Percentiles rank a stretch among this genome's conserved stretches.
Evolutionary conservation across 2,113 vertebrate species (phyloP).

Genomic region (Hemichromis elongatus): DNA sequence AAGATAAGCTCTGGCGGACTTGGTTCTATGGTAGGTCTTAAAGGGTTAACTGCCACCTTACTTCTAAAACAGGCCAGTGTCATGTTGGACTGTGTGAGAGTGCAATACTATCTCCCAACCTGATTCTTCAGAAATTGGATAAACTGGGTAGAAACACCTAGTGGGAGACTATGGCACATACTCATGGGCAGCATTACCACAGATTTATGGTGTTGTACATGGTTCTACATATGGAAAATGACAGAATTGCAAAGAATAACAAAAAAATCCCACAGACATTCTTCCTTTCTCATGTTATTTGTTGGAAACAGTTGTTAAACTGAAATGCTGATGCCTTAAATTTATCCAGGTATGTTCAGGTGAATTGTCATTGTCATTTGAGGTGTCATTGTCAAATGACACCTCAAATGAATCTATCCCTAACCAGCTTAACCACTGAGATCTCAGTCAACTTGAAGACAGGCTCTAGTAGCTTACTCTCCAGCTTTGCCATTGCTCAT

Average conservation of each 20-base stretch:
- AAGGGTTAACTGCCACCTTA: not conserved
- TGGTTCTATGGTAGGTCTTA: too few species aligned
- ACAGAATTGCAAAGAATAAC: not conserved
- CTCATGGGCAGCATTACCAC: not conserved
- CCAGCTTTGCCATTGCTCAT: not conserved
- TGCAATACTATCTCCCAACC: not conserved
- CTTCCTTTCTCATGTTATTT: not conserved
- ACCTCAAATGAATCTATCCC: not conserved
- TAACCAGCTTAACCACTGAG: not conserved
- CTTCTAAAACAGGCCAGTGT: not conserved
- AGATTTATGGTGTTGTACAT: not conserved
- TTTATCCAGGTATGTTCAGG: not conserved
- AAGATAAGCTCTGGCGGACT: too few species aligned
- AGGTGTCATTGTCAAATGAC: fast-evolving
- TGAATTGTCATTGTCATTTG: too few species aligned
- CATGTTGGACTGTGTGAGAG: not conserved
- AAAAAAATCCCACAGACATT: not conserved
- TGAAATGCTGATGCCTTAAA: not conserved
- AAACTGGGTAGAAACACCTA: not conserved
- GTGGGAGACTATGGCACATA: not conserved
- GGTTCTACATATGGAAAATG: not conserved
- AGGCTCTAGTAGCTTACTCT: not conserved
- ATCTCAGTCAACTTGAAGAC: not conserved
- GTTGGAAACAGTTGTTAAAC: not conserved
- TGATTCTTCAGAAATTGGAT: not conserved